Percentiles rank a stretch among this genome's conserved stretches.
phyloP scores from a whole-genome alignment of 2,888 invertebrate genomes.

The Sphecodes monilicornis region DNA sequence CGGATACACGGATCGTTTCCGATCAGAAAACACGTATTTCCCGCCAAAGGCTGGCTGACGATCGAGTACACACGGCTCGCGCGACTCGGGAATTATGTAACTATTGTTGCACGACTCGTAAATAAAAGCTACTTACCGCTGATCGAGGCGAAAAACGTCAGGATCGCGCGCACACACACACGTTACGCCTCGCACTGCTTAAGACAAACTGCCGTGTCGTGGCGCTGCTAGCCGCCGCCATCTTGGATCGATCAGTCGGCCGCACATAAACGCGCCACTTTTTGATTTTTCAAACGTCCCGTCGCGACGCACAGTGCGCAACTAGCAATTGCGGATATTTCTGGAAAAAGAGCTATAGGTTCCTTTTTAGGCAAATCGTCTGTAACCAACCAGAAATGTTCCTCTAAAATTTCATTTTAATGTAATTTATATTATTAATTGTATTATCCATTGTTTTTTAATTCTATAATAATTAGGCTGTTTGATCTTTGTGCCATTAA shows the following conservation, averaged over 20 bases:
- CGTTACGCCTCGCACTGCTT: slow-evolving; percentile 72
- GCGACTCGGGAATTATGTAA: slow-evolving; percentile 79
- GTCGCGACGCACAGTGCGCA: not conserved
- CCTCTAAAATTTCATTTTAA: too few species aligned
- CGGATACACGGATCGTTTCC: slow-evolving; percentile 43
- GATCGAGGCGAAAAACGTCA: slow-evolving; percentile 82
- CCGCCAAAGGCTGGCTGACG: slow-evolving; percentile 51
- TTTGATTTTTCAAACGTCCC: slow-evolving; percentile 6
- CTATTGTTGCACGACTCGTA: slow-evolving; percentile 78
- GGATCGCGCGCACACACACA: slow-evolving; percentile 78
- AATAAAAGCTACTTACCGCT: slow-evolving; percentile 83
- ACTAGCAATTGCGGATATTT: too few species aligned
- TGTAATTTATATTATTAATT: too few species aligned
- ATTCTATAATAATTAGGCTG: too few species aligned
- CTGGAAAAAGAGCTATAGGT: too few species aligned
- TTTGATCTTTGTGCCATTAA: too few species aligned
- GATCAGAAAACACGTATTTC: slow-evolving; percentile 47
- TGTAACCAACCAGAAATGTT: too few species aligned
- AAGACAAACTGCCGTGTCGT: slow-evolving; percentile 70
- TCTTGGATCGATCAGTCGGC: slow-evolving; percentile 73
- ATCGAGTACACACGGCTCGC: slow-evolving; percentile 47
- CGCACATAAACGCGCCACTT: slow-evolving; percentile 36
- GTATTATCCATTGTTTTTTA: too few species aligned
- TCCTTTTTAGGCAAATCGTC: too few species aligned
- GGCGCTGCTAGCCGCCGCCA: slow-evolving; percentile 72